phyloP scores from a whole-genome alignment of 2,888 invertebrate genomes.

The Leistus spinibarbis region DNA sequence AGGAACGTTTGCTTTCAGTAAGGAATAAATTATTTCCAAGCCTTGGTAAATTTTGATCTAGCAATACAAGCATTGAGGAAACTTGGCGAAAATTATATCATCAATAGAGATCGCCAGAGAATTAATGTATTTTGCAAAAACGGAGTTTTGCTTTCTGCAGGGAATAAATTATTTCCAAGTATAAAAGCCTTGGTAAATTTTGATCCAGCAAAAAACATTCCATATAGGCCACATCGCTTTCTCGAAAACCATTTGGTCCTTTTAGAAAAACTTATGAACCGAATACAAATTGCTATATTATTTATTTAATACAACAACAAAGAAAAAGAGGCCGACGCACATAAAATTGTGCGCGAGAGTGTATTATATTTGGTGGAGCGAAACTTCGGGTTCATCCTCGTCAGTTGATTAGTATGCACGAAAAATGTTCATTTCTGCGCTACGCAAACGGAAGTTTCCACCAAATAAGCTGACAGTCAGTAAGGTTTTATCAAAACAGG shows the following conservation, averaged over 20 bases:
- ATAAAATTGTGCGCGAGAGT: conserved; percentile 4
- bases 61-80: too few relatives aligned
- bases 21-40: not conserved
- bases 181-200: not conserved
- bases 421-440: conserved; percentile 30
- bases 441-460: conserved; percentile 10
- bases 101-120: too few relatives aligned
- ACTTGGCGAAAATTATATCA: too few relatives aligned
- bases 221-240: not conserved
- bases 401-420: conserved; percentile 31
- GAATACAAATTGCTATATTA: conserved; percentile 37
- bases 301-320: conserved; percentile 33
- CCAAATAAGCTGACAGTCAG: conserved; percentile 16
- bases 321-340: conserved; percentile 11
- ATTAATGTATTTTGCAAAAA: not conserved
- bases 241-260: conserved; percentile 23
- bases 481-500: conserved; percentile 38
- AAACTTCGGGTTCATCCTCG: not conserved
- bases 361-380: not conserved
- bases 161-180: not conserved
- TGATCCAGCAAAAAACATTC: conserved; percentile 17
- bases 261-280: conserved; percentile 22
- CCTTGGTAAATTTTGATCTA: not conserved
- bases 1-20: not conserved
- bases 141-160: not conserved